Conservation (phyloP, 2,888 invertebrate genomes). For the Margaritifera margaritifera region DNA sequence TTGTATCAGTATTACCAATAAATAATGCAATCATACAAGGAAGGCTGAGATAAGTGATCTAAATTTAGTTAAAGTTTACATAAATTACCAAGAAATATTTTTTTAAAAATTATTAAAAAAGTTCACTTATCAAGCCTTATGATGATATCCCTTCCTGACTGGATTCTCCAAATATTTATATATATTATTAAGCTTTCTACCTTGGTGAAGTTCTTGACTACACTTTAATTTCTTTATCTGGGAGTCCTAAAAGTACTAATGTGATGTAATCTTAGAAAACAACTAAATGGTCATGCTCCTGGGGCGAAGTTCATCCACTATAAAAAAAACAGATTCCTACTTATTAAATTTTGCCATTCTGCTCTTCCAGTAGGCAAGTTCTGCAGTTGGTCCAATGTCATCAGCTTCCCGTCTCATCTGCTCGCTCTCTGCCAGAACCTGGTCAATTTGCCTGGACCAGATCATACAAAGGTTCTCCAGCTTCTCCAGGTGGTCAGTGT, state of each 20-base stretch:
- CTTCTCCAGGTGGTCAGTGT: conserved; percentile 71
- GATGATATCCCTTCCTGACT: too few species aligned
- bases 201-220: background rate
- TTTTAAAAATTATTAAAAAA: too few species aligned
- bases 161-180: too few species aligned
- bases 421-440: conserved; percentile 72
- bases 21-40: too few species aligned
- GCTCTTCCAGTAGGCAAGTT: conserved; percentile 90
- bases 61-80: background rate
- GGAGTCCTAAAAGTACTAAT: background rate
- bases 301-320: background rate
- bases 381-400: conserved; percentile 77
- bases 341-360: conserved; percentile 90
- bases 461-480: conserved; percentile 69
- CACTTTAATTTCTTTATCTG: background rate
- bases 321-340: conserved; percentile 55
- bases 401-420: conserved; percentile 74
- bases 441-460: conserved; percentile 74
- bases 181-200: too few species aligned
- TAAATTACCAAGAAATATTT: too few species aligned
- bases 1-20: too few species aligned
- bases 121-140: too few species aligned
- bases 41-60: background rate
- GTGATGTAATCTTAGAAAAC: background rate
- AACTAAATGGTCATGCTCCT: background rate